Evolutionary conservation across 1,140 invertebrate species (phyloP), one percentile per base, ranked within the genome.

Genomic region (Coelopa frigida): DNA sequence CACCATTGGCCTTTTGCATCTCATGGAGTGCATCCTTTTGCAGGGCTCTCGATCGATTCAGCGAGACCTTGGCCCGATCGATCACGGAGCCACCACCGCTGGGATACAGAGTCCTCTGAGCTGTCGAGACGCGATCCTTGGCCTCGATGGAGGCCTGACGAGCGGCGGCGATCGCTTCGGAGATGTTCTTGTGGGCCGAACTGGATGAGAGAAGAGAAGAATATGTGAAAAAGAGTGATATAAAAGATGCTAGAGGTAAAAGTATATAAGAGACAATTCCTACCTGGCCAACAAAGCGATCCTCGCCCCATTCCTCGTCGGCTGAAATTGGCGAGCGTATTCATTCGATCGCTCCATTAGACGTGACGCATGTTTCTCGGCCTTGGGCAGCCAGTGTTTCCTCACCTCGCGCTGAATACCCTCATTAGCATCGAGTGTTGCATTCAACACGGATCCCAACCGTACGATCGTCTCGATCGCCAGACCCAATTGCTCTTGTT

Each of bases 151-250:
- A 77, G 11, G 81, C 77, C 24, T 72, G 60, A 14, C 76, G 73
- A 0, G 88, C 88, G 45, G 77, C 74, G n/a, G 72, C 60, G 0
- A 84, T 84, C 20, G 80, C 78, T 14, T 77, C 61, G 0, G 85
- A 78, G 41, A 95, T 92, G 52, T 82, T 81, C 54, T 86, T 76
- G 65, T 92, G 93, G 0, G 85, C 89, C 42, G 80, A 78, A 31
- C 89, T 90, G 1, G 11, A 46, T 36, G 23, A 3, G 11, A 32
- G 32, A 43, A 18, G 23, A 29, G 22, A 47, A 46, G 23, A 36
- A 17, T 43, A 43, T 23, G 15, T 46, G 43, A 21, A 26, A 39
- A 21, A 24, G 40, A 14, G 15, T 38, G 33, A 35, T 24, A 23
- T 46, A 10, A 50, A 43, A 42, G 27, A 14, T 20, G 18, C 4